Evolutionary conservation across 2,888 invertebrate species (phyloP).

Genomic region (Agrochola lota): DNA sequence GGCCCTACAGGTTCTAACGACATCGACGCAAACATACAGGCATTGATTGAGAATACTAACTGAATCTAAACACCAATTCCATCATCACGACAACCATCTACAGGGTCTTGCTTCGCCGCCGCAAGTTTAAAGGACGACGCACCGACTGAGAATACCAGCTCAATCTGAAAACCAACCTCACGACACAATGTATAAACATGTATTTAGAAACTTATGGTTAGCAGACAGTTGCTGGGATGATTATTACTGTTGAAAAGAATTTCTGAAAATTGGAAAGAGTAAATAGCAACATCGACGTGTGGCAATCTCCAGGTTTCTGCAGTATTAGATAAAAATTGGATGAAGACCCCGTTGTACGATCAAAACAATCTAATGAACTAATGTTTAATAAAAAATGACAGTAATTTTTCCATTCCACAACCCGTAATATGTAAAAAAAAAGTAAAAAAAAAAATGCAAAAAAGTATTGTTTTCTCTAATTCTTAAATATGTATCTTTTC

Average conservation of each 20-base stretch:
- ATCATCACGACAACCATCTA: not conserved
- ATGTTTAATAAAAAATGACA: slow-evolving; percentile 5
- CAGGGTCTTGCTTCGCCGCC: no score
- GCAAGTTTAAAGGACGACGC: not conserved
- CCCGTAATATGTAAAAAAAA: slow-evolving; percentile 17
- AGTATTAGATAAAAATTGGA: slow-evolving; percentile 9
- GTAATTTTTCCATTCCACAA: slow-evolving; percentile 6
- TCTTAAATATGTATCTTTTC: slow-evolving; percentile 27
- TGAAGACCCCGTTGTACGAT: slow-evolving; percentile 21
- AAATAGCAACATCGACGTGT: slow-evolving; percentile 12
- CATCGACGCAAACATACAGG: not conserved
- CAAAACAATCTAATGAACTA: not conserved
- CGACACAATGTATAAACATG: slow-evolving; percentile 10
- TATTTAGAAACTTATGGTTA: slow-evolving; percentile 23
- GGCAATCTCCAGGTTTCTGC: slow-evolving; percentile 40
- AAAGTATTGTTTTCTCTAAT: not conserved
- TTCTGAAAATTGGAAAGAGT: slow-evolving; percentile 28
- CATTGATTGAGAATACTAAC: not conserved
- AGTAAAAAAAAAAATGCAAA: not conserved
- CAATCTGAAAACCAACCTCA: not conserved
- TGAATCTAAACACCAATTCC: not conserved
- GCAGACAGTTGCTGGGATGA: slow-evolving; percentile 15
- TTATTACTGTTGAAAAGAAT: slow-evolving; percentile 18
- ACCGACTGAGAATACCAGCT: not conserved
- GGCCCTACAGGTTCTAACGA: slow-evolving; percentile 73